Evolutionary conservation across 2,113 vertebrate species (phyloP), one percentile per base, ranked within the genome.

Genomic region (Chitala chitala): DNA sequence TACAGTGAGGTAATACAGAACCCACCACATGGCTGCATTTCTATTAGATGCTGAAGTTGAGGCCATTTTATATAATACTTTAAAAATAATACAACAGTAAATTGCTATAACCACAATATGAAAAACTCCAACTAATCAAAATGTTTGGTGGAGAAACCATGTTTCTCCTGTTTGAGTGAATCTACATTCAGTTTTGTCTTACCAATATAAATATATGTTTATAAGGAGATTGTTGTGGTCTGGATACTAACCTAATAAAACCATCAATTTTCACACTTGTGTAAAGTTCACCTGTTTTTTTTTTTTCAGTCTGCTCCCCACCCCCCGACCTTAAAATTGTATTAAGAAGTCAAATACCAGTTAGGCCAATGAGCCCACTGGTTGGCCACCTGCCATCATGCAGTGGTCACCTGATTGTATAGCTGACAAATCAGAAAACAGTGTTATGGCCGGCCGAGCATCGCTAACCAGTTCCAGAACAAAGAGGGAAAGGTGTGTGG

Each of bases 251-350:
- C 66, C n/a, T 66, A n/a, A 46, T 44, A 69, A 51, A 33, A 3
- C 0, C 40, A 73, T 29, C 71, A 29, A 2, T 29, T 1, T 17
- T 10, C 42, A 7, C 42, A 15, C 40, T 48, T 46, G n/a, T 29
- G 3, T 31, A n/a, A 33, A 48, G 38, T 58, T 69, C 40, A 24
- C 15, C 31, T 72, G 5, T 72, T 65, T 12, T 46, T 48, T 84
- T 75, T 82, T 69, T 51, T 63, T 29, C 36, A 9, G 38, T 46
- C 38, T 46, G 12, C 22, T 33, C 38, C 46, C 50, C 44, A 53
- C 71, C 65, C 40, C 66, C 83, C 87, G 84, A 87, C 87, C 87
- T 87, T 88, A 86, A 81, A 64, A 6, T 61, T 78, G 71, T 81
- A 53, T 84, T 75, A 80, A 76, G 77, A 80, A 71, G 77, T 77